Evolutionary conservation across 2,113 vertebrate species (phyloP).

Genomic region (Platanista minor): DNA sequence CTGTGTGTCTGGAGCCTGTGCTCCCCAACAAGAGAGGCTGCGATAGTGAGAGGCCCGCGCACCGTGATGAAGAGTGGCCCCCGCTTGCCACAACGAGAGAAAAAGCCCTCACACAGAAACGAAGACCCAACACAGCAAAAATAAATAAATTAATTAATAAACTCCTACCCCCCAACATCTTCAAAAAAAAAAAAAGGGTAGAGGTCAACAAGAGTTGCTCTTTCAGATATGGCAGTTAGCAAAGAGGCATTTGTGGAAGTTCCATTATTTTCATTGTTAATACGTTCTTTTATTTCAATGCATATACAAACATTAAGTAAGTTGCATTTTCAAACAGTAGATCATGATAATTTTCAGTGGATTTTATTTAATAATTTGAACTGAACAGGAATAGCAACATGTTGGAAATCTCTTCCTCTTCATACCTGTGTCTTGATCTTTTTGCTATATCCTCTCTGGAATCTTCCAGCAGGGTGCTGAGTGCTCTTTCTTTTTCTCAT

Average conservation of each 20-base stretch:
- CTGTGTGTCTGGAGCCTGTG: no score
- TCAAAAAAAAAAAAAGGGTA: not conserved
- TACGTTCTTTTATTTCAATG: not conserved
- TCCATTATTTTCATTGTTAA: not conserved
- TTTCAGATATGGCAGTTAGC: not conserved
- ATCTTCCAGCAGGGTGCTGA: not conserved
- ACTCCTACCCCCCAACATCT: no score
- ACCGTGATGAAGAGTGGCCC: no score
- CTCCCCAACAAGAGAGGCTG: no score
- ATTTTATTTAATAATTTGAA: not conserved
- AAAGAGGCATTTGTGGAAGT: not conserved
- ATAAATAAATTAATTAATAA: no score
- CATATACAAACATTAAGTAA: not conserved
- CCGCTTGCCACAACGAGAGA: no score
- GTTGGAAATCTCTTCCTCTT: constrained; percentile 16
- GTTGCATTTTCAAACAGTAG: not conserved
- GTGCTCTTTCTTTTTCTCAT: not conserved
- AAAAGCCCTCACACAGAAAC: no score
- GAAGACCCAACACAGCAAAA: no score
- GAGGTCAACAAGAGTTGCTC: not conserved
- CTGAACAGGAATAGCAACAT: not conserved
- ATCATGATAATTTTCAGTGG: not conserved
- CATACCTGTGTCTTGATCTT: not conserved
- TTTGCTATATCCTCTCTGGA: not conserved
- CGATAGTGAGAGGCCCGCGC: no score